Base-by-base conservation (phyloP, 2,113 vertebrate genomes). In the Microcebus griseorufus region DNA sequence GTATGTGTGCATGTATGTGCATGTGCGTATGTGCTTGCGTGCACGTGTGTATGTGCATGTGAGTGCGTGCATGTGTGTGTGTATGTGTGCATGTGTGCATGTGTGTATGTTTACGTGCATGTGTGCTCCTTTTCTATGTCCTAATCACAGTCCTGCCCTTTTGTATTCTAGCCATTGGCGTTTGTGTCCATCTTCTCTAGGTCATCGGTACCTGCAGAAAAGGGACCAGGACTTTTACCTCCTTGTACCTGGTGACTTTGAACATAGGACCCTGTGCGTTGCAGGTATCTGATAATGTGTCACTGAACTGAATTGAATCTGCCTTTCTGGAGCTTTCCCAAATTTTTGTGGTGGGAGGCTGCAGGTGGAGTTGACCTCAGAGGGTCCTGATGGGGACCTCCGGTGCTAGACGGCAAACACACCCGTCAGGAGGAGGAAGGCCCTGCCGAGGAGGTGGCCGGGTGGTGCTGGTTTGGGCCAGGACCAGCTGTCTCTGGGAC, bases 101-200 rank as follows among this genome's bases (percentile, higher is more conserved):
- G 53, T 17, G 16, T 0, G 11, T 51, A 51, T 14, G 51, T 51
- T 13, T 14, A 51, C 13, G 3, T 14, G 51, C 51, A 14, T 23
- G 29, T 32, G 67, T 32, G 25, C 10, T 8, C 67, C 55, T 80
- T 10, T 13, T 29, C 4, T 0, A 7, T 29, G 29, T 29, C 45
- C 29, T 3, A 2, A 48, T 45, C 65, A 9, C 83, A 14, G 34
- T 7, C n/a, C 9, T 9, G 29, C 4, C 0, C 7, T 18, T 48
- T 27, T 11, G 37, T 4, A 1, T 39, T 29, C 16, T 2, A 9
- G 42, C 6, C 4, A 1, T 42, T 9, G 23, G 55, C 2, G 0
- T 23, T 10, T 17, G 3, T 7, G 34, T 11, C n/a, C 37, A 4
- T 72, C 79, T 79, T 34, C 5, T 60, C 27, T 58, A 4, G 60